These are phyloP conservation scores for Oryzias woworae DNA, from an alignment of 2,113 vertebrate species.

Conservation along the genomic window DNA sequence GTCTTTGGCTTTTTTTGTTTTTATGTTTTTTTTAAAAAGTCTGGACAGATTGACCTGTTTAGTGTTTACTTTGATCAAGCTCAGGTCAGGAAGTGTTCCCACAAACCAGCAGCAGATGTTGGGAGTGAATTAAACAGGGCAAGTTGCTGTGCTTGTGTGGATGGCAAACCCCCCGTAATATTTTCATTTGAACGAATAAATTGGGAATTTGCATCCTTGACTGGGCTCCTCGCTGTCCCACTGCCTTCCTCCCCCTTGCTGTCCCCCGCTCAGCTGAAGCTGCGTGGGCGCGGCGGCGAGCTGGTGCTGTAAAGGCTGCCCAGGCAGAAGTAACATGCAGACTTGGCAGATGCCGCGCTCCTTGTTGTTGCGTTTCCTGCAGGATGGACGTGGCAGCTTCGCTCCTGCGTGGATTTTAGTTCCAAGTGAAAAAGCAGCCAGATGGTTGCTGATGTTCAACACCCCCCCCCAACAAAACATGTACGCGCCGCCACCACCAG, in stretches of 20 bases:
- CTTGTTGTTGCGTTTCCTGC: constrained; percentile 60
- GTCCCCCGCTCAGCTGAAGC: constrained; percentile 29
- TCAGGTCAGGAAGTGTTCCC: too few species aligned
- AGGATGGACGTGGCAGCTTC: constrained; percentile 54
- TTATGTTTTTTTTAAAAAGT: too few species aligned
- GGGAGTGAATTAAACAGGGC: too few species aligned
- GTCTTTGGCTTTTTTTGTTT: too few species aligned
- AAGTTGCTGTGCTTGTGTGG: too few species aligned
- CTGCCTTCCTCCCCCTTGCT: constrained; percentile 6
- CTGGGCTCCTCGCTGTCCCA: constrained; percentile 15
- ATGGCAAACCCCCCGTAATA: too few species aligned
- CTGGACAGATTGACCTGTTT: too few species aligned
- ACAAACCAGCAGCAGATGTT: too few species aligned
- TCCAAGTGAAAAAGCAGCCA: constrained; percentile 65
- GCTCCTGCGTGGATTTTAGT: constrained; percentile 56
- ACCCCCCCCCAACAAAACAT: neutral
- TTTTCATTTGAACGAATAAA: too few species aligned
- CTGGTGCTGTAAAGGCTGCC: constrained; percentile 52
- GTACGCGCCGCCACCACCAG: neutral
- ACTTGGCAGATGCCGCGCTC: constrained; percentile 66
- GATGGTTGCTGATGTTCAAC: constrained; percentile 57
- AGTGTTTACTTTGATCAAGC: too few species aligned
- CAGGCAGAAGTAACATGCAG: constrained; percentile 68
- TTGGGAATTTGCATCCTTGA: constrained; percentile 61
- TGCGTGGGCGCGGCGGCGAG: constrained; percentile 35